Base-by-base conservation (phyloP, 2,888 invertebrate species). In the Cosmia pyralina region DNA sequence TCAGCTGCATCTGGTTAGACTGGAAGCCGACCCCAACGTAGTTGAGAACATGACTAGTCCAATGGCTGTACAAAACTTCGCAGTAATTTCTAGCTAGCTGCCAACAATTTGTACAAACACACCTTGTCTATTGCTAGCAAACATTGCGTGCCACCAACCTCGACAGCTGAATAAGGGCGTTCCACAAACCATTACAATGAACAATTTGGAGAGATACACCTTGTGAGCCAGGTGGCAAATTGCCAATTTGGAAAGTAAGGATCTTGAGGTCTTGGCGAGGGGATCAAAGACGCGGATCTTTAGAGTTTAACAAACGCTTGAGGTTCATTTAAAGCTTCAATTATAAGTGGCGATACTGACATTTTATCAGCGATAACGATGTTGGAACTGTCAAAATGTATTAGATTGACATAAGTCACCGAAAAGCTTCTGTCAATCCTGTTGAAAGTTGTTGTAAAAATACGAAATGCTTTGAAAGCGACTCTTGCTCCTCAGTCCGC, bases 231-330 rank as follows among this genome's bases (percentile, higher is more conserved):
- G 55, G 41, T 75, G 73, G 75, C 66, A 57, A 57, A 57, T 66
- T 75, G 55, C 75, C 73, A 73, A 65, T 75, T 75, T 75, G n/a
- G 38, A 28, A n/a, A 8, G 38, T 17, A 3, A 53, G 15, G 17
- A 74, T 41, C 46, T n/a, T n/a, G 13, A 53, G 13, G 73, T 38
- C 28, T 46, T 72, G 19, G 19, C 15, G 11, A 11, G 11, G 10
- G 53, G 53, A 15, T 15, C 3, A 22, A 22, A 55, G 22, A 55
- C 2, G 38, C 38, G n/a, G 11, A 4, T 22, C 2, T 5, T 63
- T 17, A 41, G 1, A 4, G 19, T 41, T 41, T 1, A 38, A 17
- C 17, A 38, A 41, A 8, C 11, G 22, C 3, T 38, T 10, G 22
- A 60, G 17, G 22, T 60, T 8, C 38, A 38, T 38, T 38, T 38